These are phyloP conservation scores for Petrocephalus schoutedeni DNA, from an alignment of 2,797 vertebrate genomes.

Conservation along the genomic window DNA sequence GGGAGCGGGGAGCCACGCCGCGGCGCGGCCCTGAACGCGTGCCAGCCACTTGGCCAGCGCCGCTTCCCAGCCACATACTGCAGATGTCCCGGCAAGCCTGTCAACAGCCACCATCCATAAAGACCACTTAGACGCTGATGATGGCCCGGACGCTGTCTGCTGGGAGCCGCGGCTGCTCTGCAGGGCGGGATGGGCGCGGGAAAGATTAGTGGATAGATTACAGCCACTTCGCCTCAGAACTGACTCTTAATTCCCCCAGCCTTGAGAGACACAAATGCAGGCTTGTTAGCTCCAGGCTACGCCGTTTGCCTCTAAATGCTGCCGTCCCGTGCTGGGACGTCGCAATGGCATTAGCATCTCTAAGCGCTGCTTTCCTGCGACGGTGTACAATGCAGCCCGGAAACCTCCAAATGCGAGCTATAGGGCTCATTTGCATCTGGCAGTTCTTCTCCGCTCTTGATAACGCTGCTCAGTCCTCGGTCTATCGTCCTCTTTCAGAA, in stretches of 20 bases:
- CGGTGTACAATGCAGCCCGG: neutral
- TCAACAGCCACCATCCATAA: slow-evolving; percentile 47
- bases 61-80: slow-evolving; percentile 43
- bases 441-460: neutral
- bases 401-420: neutral
- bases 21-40: slow-evolving; percentile 51
- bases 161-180: neutral
- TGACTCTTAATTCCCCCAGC: neutral
- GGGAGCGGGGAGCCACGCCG: slow-evolving; percentile 38
- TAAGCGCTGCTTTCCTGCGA: neutral
- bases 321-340: neutral
- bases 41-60: slow-evolving; percentile 57
- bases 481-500: neutral
- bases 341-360: neutral
- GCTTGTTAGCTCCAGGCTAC: neutral
- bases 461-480: neutral
- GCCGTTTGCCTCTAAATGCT: neutral
- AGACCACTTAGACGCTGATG: slow-evolving; percentile 30
- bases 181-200: no score
- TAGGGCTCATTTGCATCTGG: neutral
- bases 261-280: neutral
- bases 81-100: slow-evolving; percentile 58
- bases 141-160: slow-evolving; percentile 12
- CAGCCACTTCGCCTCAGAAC: slow-evolving; percentile 4
- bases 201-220: slow-evolving; percentile 22